Conservation (phyloP, 2,113 vertebrate genomes). For the Stegostoma tigrinum region DNA sequence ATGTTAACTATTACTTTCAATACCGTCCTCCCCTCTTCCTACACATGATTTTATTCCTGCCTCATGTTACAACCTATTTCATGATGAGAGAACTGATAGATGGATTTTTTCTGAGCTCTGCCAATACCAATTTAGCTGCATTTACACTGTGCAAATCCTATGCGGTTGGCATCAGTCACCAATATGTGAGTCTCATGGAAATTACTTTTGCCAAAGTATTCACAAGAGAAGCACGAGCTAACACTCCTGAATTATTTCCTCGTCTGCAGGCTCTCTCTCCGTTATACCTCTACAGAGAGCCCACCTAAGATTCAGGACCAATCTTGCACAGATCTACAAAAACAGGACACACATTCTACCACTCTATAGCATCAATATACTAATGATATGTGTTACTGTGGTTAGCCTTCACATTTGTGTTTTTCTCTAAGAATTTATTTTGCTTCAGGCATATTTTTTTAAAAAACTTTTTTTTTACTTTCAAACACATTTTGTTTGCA, state of each 20-base stretch:
- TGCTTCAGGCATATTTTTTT: constrained; percentile 10
- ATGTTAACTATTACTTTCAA: background rate
- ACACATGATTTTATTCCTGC: background rate
- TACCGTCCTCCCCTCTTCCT: background rate
- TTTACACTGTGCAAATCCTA: background rate
- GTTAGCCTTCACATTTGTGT: background rate
- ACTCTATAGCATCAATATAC: background rate
- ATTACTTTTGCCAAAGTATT: background rate
- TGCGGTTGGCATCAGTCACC: background rate
- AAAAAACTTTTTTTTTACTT: background rate
- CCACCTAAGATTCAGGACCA: background rate
- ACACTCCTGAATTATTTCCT: background rate
- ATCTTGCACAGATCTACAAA: background rate
- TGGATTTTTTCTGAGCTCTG: background rate
- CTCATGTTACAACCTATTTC: background rate
- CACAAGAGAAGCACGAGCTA: background rate
- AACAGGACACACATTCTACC: background rate
- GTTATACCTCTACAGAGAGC: background rate
- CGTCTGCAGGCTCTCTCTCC: background rate
- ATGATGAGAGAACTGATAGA: background rate
- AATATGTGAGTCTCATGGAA: background rate
- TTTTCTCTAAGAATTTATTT: background rate
- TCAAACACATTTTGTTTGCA: background rate
- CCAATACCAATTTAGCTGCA: background rate
- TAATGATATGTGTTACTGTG: background rate